phyloP scores from a whole-genome alignment of 2,113 vertebrate genomes.

The Odontophorus gujanensis region DNA sequence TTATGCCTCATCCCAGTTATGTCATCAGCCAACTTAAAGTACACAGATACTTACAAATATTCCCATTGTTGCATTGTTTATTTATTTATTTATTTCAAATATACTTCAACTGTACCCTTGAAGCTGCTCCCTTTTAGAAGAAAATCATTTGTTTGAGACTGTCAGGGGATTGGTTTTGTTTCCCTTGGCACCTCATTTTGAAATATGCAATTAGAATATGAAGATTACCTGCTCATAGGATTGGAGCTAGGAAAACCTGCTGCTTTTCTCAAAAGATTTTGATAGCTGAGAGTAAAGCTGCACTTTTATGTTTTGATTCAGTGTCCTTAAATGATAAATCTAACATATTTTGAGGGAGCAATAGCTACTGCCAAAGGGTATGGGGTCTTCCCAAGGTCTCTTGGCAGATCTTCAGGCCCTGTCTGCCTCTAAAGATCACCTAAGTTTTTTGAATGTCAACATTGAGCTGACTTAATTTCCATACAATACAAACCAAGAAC shows the following conservation, averaged over 20 bases:
- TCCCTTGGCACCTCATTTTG: background rate
- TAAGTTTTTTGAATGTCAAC: background rate
- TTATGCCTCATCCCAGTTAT: background rate
- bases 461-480: background rate
- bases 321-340: background rate
- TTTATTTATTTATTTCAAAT: background rate
- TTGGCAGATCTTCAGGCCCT: background rate
- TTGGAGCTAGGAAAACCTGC: background rate
- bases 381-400: background rate
- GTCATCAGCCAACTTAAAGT: background rate
- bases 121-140: background rate
- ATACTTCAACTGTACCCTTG: background rate
- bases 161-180: background rate
- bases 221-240: background rate
- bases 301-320: background rate
- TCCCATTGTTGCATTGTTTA: background rate
- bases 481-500: too few species aligned
- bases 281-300: background rate
- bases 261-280: background rate
- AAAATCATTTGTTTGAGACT: background rate
- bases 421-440: background rate
- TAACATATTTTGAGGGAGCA: background rate
- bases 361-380: background rate
- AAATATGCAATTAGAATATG: background rate
- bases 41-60: background rate